These are phyloP conservation scores for Electrona antarctica DNA, from an alignment of 2,113 vertebrate species.

Conservation along the genomic window DNA sequence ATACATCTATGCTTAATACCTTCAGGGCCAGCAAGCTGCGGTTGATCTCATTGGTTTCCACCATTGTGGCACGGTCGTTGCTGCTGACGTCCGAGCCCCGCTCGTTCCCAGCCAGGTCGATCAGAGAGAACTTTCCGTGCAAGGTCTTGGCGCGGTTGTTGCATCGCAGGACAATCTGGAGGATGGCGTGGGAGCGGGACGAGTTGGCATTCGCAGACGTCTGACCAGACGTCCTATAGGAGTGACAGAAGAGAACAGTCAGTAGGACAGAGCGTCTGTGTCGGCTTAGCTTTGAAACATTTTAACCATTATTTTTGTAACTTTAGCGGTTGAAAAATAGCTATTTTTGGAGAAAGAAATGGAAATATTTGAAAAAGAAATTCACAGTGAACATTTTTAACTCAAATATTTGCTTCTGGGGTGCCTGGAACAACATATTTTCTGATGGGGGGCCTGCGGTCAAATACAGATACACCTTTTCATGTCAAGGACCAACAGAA, in stretches of 20 bases:
- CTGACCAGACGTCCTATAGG: conserved; percentile 91
- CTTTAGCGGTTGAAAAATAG: no score
- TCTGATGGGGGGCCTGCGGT: no score
- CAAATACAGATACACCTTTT: no score
- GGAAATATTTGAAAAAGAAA: no score
- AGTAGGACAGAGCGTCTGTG: neutral
- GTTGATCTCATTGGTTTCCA: conserved; percentile 96
- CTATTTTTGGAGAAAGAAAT: neutral
- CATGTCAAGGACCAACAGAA: no score
- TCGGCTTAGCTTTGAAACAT: no score
- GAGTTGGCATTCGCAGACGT: conserved; percentile 94
- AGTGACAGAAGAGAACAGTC: conserved; percentile 18
- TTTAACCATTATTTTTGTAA: no score
- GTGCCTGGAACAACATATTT: no score
- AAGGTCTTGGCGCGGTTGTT: conserved; percentile 76
- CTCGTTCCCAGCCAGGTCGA: conserved; percentile 97
- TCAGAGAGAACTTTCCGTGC: conserved; percentile 93
- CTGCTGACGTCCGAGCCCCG: conserved; percentile 90
- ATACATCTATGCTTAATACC: conserved; percentile 76
- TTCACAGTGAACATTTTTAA: no score
- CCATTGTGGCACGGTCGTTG: conserved; percentile 88
- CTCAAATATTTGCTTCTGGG: no score
- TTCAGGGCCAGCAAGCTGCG: conserved; percentile 95
- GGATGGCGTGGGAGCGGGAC: conserved; percentile 93
- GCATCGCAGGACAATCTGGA: conserved; percentile 89